Base-by-base conservation (phyloP, 2,113 vertebrate genomes). In the Poeciliopsis occidentalis region DNA sequence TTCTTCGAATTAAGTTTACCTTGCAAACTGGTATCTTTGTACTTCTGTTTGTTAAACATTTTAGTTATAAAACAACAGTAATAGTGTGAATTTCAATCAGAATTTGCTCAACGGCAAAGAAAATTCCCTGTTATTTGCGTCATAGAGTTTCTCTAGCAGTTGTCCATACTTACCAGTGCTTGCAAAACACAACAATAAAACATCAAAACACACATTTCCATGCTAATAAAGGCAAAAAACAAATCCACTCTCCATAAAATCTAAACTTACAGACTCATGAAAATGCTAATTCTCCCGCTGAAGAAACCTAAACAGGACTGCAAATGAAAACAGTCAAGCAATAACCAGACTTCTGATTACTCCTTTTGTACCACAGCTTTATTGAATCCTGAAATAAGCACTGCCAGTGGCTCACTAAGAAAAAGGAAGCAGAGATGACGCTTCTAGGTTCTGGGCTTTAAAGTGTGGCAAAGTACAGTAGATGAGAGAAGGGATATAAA, bases 251-350 rank as follows among this genome's bases (percentile, higher is more conserved):
- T 26, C 24, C 47, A 72, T 34, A 68, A 85, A 70, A 65, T 34
- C 68, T 71, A 77, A 64, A 93, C 91, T 90, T 90, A 92, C 90
- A 92, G 67, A 79, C 51, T 78, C 34, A 80, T 80, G 57, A 87
- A 60, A 80, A 78, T 76, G 69, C 80, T 93, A 92, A 87, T 88
- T 80, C 89, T 92, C 89, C 76, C 89, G 72, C 73, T 92, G 92
- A 67, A 93, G 87, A 75, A 93, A 91, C 85, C 92, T 89, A 75
- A 89, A 92, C 69, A 93, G 78, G 79, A 87, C 92, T 93, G 88
- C 60, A 89, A 78, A 85, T 64, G 57, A 78, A 85, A 87, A 85
- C 26, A 80, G 85, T 87, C 70, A 83, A 64, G 85, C 51, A 67
- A 82, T 75, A 66, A 22, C 54, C 69, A 19, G 47, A 54, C 79